These are phyloP conservation scores for Pogonocherus hispidulus DNA, from an alignment of 2,888 invertebrate genomes.

Conservation along the genomic window DNA sequence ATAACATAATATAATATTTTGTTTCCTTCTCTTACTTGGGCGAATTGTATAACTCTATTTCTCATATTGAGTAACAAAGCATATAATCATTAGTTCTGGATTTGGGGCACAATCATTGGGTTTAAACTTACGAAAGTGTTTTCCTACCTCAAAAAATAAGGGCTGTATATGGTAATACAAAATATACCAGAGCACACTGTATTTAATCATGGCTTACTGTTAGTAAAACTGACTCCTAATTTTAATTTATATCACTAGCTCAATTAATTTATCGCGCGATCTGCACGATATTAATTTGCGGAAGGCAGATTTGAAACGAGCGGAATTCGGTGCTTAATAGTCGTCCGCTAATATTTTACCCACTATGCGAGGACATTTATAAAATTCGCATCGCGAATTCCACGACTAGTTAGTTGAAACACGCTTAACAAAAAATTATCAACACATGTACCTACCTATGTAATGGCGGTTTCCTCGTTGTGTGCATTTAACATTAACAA, in stretches of 20 bases:
- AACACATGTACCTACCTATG: not conserved
- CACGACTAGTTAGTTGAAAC: not conserved
- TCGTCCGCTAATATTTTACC: conserved; percentile 48
- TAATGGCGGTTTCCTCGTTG: not conserved
- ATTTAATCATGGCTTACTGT: too few relatives aligned
- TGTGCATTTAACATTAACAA: not conserved
- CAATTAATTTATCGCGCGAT: conserved; percentile 46
- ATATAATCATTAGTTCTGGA: too few relatives aligned
- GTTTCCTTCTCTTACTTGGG: too few relatives aligned
- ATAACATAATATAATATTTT: too few relatives aligned
- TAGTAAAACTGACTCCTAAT: too few relatives aligned
- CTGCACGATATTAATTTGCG: conserved; percentile 48
- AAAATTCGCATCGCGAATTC: not conserved
- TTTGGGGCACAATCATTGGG: too few relatives aligned
- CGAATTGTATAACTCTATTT: too few relatives aligned
- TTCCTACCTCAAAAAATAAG: too few relatives aligned
- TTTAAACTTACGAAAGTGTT: too few relatives aligned
- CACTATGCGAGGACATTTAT: conserved; percentile 18
- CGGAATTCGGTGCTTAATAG: conserved; percentile 48
- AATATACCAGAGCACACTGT: too few relatives aligned
- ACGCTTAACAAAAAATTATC: conserved; percentile 2
- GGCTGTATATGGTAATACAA: too few relatives aligned
- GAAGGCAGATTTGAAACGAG: conserved; percentile 48
- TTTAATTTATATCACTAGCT: conserved; percentile 44
- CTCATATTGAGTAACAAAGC: too few relatives aligned